Conservation (phyloP, 2,797 vertebrate genomes). For the Cephalopachus bancanus region DNA sequence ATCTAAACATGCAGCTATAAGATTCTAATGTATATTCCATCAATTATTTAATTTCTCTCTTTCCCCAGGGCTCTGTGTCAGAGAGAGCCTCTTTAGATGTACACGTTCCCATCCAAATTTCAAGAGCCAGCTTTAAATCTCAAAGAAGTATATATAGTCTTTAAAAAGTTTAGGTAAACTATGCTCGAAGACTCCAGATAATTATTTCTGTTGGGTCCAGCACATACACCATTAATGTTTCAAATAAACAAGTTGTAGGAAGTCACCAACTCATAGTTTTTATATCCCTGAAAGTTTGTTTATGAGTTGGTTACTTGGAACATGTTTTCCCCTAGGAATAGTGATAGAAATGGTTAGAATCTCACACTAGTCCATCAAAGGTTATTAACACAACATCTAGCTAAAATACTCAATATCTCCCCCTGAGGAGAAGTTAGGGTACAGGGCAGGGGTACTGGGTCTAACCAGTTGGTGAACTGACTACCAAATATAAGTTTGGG, state of each 20-base stretch:
- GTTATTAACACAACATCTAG: not conserved
- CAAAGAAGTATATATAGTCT: constrained; percentile 30
- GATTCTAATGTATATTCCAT: not conserved
- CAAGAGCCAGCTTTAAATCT: constrained; percentile 19
- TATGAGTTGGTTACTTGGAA: constrained; percentile 27
- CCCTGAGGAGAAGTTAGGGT: not conserved
- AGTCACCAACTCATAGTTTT: constrained; percentile 18
- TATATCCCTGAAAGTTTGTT: constrained; percentile 29
- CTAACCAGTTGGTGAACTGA: not conserved
- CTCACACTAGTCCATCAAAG: not conserved
- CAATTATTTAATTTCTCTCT: constrained; percentile 11
- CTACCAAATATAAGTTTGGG: not conserved
- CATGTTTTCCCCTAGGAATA: not conserved
- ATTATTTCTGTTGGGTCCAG: constrained; percentile 25
- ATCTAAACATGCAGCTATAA: not conserved
- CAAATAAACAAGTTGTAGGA: constrained; percentile 56
- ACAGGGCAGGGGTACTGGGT: not conserved
- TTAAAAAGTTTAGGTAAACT: constrained; percentile 12
- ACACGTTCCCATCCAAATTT: not conserved
- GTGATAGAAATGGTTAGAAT: not conserved
- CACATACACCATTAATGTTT: not conserved
- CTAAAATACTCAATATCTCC: not conserved
- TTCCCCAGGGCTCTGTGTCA: not conserved
- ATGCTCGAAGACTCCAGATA: not conserved
- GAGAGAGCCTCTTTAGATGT: not conserved